phyloP scores from a whole-genome alignment of 1,140 invertebrate species.

The Drosophila rufa region DNA sequence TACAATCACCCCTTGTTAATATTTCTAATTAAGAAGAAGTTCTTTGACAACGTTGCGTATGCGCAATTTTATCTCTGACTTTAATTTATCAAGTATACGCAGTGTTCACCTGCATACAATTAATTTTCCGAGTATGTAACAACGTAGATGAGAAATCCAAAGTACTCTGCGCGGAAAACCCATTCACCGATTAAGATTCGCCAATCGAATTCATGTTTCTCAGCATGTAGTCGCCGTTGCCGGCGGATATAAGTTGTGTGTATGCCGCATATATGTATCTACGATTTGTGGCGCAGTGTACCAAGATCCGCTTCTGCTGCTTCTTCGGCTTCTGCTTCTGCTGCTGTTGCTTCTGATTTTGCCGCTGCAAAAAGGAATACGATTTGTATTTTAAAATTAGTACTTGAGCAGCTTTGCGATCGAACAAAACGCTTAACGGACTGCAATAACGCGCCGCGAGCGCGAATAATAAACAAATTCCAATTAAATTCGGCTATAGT shows the following conservation, averaged over 20 bases:
- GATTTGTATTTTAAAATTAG: conserved; percentile 85
- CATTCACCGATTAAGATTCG: conserved; percentile 67
- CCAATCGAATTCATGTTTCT: conserved; percentile 81
- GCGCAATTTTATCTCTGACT: neutral
- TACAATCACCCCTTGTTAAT: neutral
- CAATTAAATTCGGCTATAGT: conserved; percentile 18
- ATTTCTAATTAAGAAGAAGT: no score
- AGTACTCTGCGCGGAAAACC: conserved; percentile 22
- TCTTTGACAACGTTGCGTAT: neutral
- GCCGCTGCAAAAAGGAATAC: conserved; percentile 75
- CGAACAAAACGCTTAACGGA: conserved; percentile 79
- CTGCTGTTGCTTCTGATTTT: conserved; percentile 32
- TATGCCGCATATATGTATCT: conserved; percentile 29
- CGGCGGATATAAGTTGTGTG: conserved; percentile 35
- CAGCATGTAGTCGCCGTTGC: conserved; percentile 55
- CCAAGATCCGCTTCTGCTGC: conserved; percentile 61
- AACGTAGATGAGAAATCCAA: neutral
- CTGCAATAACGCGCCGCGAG: conserved; percentile 65
- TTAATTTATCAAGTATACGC: conserved; percentile 18
- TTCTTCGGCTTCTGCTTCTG: conserved; percentile 41
- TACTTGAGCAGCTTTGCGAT: conserved; percentile 85
- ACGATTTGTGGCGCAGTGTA: conserved; percentile 72
- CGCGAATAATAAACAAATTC: conserved; percentile 60
- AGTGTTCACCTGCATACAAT: neutral
- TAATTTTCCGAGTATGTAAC: neutral